Base-by-base conservation (phyloP, 37 sponge, comb jelly and placozoan genomes). In the Aplysina aerophoba region DNA sequence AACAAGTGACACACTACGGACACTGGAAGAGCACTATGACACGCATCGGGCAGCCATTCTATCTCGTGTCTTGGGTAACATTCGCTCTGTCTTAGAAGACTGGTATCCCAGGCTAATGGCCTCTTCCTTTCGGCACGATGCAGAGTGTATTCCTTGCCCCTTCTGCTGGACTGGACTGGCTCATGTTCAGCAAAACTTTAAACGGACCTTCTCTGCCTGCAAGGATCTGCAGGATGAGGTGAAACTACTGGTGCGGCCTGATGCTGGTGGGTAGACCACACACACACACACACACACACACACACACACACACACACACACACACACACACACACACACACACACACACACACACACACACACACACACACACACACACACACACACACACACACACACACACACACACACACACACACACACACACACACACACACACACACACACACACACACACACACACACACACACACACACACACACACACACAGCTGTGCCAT, bases 41-140 rank as follows among this genome's bases (percentile, higher is more conserved):
- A 84, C 20, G 66, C 91, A 91, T 89, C 83, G 95, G 75, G 95
- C 95, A 0, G 92, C 90, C 13, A 75, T 94, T 8, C 68, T 94
- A 22, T 84, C 92, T 5, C 91, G 89, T 34, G 38, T 86, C 66
- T 19, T 59, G 20, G 40, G 64, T 28, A 80, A 86, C 69, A 84
- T 73, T 14, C 40, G 73, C 15, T 55, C 55, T 8, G 27, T 84
- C 4, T 72, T 50, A 25, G 85, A 84, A 1, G 75, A 84, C 60
- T 84, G 85, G 85, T 84, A 84, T 61, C 75, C 53, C 53, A 73
- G 59, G 59, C 25, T 73, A 60, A 75, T 19, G 53, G 28, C 35
- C 27, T 1, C 34, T 16, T 30, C 34, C 34, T 17, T 30, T 1
- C 13, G 34, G 34, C 11, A 31, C 11, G 71, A 69, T 1, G 33